Percentiles rank a stretch among this genome's conserved stretches.
phyloP scores from a whole-genome alignment of 2,888 invertebrate species.

The Stenichneumon culpator region DNA sequence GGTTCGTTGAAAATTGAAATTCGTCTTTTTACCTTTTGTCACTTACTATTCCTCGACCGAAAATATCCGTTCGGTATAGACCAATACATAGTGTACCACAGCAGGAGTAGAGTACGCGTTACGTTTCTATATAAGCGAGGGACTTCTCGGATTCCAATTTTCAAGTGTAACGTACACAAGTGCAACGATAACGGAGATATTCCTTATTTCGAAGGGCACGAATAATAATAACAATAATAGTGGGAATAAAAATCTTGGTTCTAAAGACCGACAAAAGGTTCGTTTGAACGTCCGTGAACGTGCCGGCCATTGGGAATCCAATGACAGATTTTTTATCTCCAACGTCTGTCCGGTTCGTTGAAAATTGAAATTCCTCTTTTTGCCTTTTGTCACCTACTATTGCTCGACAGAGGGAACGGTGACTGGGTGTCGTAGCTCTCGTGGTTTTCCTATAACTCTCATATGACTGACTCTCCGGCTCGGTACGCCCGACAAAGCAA shows the following conservation, averaged over 20 bases:
- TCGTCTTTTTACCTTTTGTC: no score
- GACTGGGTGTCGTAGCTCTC: background rate
- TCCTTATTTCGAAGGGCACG: background rate
- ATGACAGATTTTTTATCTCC: no score
- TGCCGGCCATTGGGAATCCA: no score
- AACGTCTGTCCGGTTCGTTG: no score
- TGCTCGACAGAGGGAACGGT: no score
- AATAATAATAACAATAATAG: background rate
- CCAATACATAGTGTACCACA: no score
- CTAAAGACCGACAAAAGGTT: background rate
- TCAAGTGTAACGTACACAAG: background rate
- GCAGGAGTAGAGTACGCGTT: background rate
- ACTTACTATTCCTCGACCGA: no score
- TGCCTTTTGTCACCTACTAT: no score
- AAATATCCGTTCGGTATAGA: conserved; percentile 73
- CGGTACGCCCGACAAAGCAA: background rate
- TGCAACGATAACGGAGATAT: background rate
- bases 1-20: no score
- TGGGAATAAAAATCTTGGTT: background rate
- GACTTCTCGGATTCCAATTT: background rate
- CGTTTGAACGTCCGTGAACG: background rate
- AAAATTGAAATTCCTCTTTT: no score
- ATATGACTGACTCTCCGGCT: background rate
- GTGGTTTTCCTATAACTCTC: background rate
- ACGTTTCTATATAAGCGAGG: background rate